phyloP scores from a whole-genome alignment of 2,113 vertebrate genomes.

The Tautogolabrus adspersus region DNA sequence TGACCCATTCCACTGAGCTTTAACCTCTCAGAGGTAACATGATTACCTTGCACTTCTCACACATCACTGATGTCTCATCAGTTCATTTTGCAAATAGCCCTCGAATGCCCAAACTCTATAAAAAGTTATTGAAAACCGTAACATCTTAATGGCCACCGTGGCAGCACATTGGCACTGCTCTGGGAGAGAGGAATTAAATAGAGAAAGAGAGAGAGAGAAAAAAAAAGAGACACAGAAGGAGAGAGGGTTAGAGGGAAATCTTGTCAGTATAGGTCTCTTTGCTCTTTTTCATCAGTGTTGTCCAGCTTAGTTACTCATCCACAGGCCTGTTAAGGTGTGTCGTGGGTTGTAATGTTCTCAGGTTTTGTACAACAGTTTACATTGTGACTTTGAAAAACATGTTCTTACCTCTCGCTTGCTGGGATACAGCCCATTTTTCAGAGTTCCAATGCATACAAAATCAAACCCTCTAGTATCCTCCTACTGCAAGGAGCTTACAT shows the following conservation, averaged over 20 bases:
- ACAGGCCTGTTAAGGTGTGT: not conserved
- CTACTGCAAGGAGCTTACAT: no score
- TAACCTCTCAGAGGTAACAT: slow-evolving; percentile 48
- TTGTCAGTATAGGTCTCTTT: slow-evolving; percentile 15
- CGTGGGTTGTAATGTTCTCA: not conserved
- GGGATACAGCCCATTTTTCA: no score
- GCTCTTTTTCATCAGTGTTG: slow-evolving; percentile 9
- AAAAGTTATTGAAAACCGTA: slow-evolving; percentile 76
- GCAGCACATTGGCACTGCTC: slow-evolving; percentile 27
- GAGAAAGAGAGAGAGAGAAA: not conserved
- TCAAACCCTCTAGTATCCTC: no score
- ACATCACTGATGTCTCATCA: slow-evolving; percentile 64
- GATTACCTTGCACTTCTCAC: slow-evolving; percentile 64
- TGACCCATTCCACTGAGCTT: slow-evolving; percentile 38
- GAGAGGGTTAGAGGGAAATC: slow-evolving; percentile 16
- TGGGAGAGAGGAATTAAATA: slow-evolving; percentile 48
- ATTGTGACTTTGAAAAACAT: not conserved
- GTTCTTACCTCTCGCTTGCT: not conserved
- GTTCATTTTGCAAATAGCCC: slow-evolving; percentile 70
- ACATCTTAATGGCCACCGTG: slow-evolving; percentile 53
- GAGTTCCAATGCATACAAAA: no score
- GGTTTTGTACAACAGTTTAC: not conserved
- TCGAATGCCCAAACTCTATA: slow-evolving; percentile 62
- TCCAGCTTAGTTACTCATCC: slow-evolving; percentile 23
- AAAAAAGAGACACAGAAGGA: slow-evolving; percentile 22